These are phyloP conservation scores for Erethizon dorsatum DNA, from an alignment of 2,797 vertebrate species.

Conservation along the genomic window DNA sequence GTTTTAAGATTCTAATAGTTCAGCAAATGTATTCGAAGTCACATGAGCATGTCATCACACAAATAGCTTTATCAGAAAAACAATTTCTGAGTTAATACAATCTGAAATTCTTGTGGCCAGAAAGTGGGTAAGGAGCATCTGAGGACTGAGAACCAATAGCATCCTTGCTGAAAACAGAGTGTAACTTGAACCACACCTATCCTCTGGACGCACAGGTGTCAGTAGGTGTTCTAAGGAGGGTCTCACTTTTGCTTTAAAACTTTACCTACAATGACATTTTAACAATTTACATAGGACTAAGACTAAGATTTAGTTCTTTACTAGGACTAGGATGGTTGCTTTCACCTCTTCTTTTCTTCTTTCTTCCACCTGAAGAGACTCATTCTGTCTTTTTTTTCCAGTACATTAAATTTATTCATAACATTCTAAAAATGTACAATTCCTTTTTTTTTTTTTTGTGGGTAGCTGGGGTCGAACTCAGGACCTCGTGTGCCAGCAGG, in stretches of 20 bases:
- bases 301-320: background rate
- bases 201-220: background rate
- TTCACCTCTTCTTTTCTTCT: background rate
- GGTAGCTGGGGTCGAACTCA: too few relatives aligned
- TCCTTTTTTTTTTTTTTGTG: too few relatives aligned
- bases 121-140: slow-evolving; percentile 1
- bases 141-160: background rate
- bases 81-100: slow-evolving; percentile 68
- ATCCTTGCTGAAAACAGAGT: background rate
- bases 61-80: slow-evolving; percentile 82
- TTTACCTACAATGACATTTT: background rate
- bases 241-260: background rate
- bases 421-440: slow-evolving; percentile 92
- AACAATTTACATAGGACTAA: background rate
- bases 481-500: too few relatives aligned
- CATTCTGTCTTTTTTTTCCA: slow-evolving; percentile 83
- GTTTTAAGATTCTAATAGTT: slow-evolving; percentile 82
- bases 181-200: background rate
- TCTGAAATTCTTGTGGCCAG: background rate
- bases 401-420: slow-evolving; percentile 93
- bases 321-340: background rate
- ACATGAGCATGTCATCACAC: slow-evolving; percentile 65
- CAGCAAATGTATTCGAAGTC: slow-evolving; percentile 71
- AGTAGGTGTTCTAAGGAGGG: background rate
- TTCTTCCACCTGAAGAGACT: background rate